These are phyloP conservation scores for Baryphthengus martii DNA, from an alignment of 2,113 vertebrate species.

Conservation along the genomic window DNA sequence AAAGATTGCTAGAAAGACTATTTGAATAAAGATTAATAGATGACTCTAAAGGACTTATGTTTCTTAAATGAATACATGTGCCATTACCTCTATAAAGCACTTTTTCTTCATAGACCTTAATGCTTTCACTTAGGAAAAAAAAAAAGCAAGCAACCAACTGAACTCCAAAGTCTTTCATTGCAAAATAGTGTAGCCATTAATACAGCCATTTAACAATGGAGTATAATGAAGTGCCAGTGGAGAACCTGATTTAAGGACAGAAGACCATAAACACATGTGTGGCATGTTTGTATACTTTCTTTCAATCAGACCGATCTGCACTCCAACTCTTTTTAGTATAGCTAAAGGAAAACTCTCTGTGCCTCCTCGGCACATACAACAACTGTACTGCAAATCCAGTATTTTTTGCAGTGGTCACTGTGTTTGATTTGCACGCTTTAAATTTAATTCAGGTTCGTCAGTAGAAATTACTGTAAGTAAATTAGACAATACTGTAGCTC, in stretches of 20 bases:
- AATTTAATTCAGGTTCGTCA: neutral
- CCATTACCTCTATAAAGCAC: neutral
- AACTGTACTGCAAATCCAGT: neutral
- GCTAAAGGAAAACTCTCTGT: neutral
- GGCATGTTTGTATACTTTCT: neutral
- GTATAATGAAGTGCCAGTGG: neutral
- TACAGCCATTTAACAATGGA: neutral
- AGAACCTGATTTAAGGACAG: slow-evolving; percentile 1
- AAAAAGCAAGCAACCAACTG: neutral
- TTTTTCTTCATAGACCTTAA: neutral
- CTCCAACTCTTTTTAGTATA: neutral
- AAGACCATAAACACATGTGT: slow-evolving; percentile 2
- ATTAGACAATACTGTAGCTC: neutral
- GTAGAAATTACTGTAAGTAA: neutral
- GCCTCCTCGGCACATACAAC: neutral
- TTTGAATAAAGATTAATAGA: neutral
- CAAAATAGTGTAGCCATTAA: neutral
- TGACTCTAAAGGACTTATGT: neutral
- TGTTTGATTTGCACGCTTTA: neutral
- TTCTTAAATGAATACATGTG: neutral
- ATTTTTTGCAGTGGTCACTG: neutral
- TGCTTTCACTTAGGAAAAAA: neutral
- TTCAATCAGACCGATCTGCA: neutral
- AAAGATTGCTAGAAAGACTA: neutral
- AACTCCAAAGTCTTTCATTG: neutral